A percentile compares a stretch with the other conserved stretches of the same genome.
Conservation (phyloP, 2,113 vertebrate species). For the Muntiacus muntjak region DNA sequence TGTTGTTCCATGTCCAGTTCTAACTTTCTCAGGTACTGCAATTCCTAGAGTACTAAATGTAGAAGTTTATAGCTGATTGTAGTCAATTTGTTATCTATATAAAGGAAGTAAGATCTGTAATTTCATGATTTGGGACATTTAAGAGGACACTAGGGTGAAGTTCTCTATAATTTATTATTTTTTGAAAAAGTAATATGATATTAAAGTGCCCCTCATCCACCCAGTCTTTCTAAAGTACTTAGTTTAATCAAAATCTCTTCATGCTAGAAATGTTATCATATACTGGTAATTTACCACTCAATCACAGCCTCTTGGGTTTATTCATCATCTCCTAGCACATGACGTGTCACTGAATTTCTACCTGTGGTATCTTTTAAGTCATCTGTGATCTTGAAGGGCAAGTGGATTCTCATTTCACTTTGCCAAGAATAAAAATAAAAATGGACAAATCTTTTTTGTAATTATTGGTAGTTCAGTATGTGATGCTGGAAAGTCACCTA, state of each 20-base stretch:
- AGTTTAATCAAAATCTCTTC: not conserved
- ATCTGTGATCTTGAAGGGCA: not conserved
- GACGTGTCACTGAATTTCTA: not conserved
- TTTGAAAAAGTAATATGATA: not conserved
- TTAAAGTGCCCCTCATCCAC: not conserved
- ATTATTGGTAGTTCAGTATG: not conserved
- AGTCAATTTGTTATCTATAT: not conserved
- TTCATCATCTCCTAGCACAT: not conserved
- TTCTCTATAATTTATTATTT: not conserved
- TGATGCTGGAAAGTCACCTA: not conserved
- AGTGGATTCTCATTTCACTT: not conserved
- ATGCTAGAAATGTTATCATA: not conserved
- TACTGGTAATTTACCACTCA: not conserved
- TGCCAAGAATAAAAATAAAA: not conserved
- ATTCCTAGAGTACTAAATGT: not conserved
- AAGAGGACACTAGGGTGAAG: not conserved
- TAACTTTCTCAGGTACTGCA: not conserved
- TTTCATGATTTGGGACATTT: not conserved
- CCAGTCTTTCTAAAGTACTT: not conserved
- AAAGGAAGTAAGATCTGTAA: not conserved
- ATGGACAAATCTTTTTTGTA: not conserved
- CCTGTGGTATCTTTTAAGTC: accelerated
- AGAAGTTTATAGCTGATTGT: not conserved
- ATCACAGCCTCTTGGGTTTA: not conserved
- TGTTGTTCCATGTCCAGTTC: not conserved